Base-by-base conservation (phyloP, 2,888 invertebrate genomes). In the Drosophila conformis region DNA sequence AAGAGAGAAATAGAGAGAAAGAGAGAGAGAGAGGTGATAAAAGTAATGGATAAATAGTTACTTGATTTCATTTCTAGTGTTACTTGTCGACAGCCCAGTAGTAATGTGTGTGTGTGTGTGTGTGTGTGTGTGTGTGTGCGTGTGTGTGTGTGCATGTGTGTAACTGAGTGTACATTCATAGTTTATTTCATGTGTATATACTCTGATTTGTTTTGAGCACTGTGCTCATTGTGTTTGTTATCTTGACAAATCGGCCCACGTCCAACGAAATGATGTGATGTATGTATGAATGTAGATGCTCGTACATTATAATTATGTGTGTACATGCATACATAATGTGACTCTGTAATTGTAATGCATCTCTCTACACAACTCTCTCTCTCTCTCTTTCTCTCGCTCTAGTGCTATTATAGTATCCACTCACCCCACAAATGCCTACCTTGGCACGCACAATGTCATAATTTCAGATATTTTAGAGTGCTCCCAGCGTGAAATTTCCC, bases 221-320 rank as follows among this genome's bases (percentile, higher is more conserved):
- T 46, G 35, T 46, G 59, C 68, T 53, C 31, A 51, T 67, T 65
- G 53, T 51, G 31, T 75, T 77, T 68, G 76, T 76, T 81, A 78
- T 72, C 67, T 68, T 78, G 78, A 69, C 76, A 79, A 79, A 73
- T 76, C 80, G 67, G 53, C 62, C 72, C 78, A 80, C 72, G 81
- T 81, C 56, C 73, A 63, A 35, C 62, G 54, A 70, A 76, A 80
- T 65, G 35, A 76, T 61, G 64, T 78, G 81, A 78, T 75, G 76
- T 65, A 36, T 40, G 13, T 49, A 68, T 74, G 74, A 70, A n/a
- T 18, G 27, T 38, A 38, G 25, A 10, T 27, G 11, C 10, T 49
- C 25, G 49, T 27, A 27, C 18, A 5, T 27, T 51, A 6, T 51
- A 40, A 21, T 15, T 38, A 21, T 15, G 10, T 10, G 31, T 31